Base-by-base conservation (phyloP, 2,113 vertebrate genomes). In the Aegotheles bennettii region DNA sequence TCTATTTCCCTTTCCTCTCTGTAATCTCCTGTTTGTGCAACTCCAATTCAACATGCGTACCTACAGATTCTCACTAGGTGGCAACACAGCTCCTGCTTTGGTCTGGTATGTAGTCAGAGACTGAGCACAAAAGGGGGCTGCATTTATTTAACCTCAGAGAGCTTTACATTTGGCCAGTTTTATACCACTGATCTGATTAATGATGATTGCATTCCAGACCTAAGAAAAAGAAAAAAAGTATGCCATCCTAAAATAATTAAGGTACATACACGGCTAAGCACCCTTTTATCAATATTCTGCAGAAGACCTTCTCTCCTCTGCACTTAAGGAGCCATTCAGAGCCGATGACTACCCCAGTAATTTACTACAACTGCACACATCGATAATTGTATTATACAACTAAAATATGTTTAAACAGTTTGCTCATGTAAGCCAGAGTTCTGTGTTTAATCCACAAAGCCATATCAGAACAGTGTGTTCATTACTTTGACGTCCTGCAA, bases 31-130 rank as follows among this genome's bases (percentile, higher is more conserved):
- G 35, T 0, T 50, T 10, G 23, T 16, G 47, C 75, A 75, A n/a
- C 1, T 36, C 57, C 40, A 51, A 12, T 10, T 6, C 54, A 50
- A 61, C 18, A 23, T 3, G 40, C 1, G 2, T 26, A 43, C 69
- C 69, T 21, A 48, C 40, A 85, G 65, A 67, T 48, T 43, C 83
- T 88, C 96, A 89, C 95, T 95, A 94, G 96, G 31, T 95, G 95
- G 93, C 96, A 94, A 88, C 60, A 36, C 54, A 89, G 92, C 57
- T 60, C 95, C 9, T 10, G 2, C 54, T 94, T 43, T 67, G 51
- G 60, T 45, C 29, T 6, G 16, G 6, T 7, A 2, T 2, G 40
- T 26, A 38, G n/a, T 1, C 69, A 28, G 59, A 70, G 9, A 59
- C 42, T 7, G 18, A 74, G 33, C 11, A 59, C 21, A 45, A 56